phyloP scores from a whole-genome alignment of 2,888 invertebrate species.

The Diploptera punctata region DNA sequence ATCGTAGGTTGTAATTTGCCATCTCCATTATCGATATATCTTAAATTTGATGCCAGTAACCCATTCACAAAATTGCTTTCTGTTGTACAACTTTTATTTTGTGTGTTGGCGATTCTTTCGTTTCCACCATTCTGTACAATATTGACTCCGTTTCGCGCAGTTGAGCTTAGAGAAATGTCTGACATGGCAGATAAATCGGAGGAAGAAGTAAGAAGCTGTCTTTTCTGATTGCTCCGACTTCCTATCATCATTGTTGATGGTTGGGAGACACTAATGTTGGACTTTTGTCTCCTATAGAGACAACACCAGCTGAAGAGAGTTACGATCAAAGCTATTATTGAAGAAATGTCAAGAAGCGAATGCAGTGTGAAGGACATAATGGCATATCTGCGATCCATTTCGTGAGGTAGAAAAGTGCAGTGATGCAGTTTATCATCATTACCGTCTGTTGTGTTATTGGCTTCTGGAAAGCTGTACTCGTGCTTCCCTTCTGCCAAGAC shows the following conservation, averaged over 20 bases:
- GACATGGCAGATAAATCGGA: conserved; percentile 47
- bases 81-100: not conserved
- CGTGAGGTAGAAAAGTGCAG: conserved; percentile 59
- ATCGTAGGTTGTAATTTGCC: not conserved
- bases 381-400: conserved; percentile 58
- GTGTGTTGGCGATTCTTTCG: not conserved
- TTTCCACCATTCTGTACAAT: not conserved
- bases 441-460: conserved; percentile 41
- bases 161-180: conserved; percentile 42
- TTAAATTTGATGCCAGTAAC: not conserved
- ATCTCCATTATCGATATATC: not conserved
- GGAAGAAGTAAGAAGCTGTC: conserved; percentile 45
- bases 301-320: conserved; percentile 33
- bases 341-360: conserved; percentile 57
- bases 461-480: conserved; percentile 23
- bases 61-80: not conserved
- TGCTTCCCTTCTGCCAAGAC: conserved; percentile 53
- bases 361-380: conserved; percentile 61
- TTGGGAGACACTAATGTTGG: conserved; percentile 14
- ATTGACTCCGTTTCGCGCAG: not conserved
- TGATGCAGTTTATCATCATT: conserved; percentile 43
- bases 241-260: conserved; percentile 10
- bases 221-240: conserved; percentile 11
- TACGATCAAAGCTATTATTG: conserved; percentile 55
- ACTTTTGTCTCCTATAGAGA: conserved; percentile 25